Base-by-base conservation (phyloP, 2,888 invertebrate genomes). In the Pyrgus malvae region DNA sequence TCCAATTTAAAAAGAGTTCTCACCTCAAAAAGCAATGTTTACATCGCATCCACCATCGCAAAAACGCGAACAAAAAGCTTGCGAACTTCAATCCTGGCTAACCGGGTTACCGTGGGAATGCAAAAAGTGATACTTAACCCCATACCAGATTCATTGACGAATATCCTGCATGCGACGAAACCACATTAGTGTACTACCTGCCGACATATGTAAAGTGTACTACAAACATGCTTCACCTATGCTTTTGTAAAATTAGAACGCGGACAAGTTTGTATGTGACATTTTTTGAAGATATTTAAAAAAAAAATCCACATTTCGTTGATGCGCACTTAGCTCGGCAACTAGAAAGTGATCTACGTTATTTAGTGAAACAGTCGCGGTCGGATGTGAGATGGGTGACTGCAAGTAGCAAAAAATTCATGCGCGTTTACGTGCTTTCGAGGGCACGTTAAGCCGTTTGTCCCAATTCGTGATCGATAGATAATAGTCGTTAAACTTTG, bases 131-230 rank as follows among this genome's bases (percentile, higher is more conserved):
- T 66, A 64, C 74, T 69, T 74, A 74, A 69, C 68, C 67, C 55
- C 67, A 66, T 74, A 77, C 65, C 72, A 76, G 78, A 78, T 80
- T 78, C 88, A 85, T 87, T 87, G 76, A 83, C 71, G 70, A 86
- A 83, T 86, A 75, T 89, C 88, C 88, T 89, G 89, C 84, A 85
- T 80, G 87, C 85, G 74, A 85, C 62, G 86, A 88, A 88, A 79
- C 83, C 88, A 69, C 76, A 83, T 69, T 85, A 87, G 80, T 74
- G 80, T 74, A 80, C 81, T 80, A 80, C 84, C 82, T 83, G 78
- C 67, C 66, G 37, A 58, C 56, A 62, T 61, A n/a, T n/a, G n/a
- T n/a, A n/a, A n/a, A n/a, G 62, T 64, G 64, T 65, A 61, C 35
- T 29, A 59, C 55, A 57, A 29, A 11, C 33, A 35, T 37, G n/a